phyloP scores from a whole-genome alignment of 2,888 invertebrate genomes.

The Pollenia labialis region DNA sequence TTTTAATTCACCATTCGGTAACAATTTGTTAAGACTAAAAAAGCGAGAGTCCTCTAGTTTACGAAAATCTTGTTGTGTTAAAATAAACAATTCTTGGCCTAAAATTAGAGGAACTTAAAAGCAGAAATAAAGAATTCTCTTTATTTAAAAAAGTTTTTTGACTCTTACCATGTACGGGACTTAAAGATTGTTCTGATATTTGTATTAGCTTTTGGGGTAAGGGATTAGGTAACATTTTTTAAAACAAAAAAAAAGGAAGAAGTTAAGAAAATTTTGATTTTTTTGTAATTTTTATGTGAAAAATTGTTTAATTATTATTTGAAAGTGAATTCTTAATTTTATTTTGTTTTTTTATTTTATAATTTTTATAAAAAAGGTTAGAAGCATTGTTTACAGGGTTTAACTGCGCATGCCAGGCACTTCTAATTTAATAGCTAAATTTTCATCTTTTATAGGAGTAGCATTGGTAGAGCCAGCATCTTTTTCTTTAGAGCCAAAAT shows the following conservation, averaged over 20 bases:
- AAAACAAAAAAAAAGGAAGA: not conserved
- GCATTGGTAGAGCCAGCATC: slow-evolving; percentile 72
- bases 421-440: slow-evolving; percentile 73
- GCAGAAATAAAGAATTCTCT: not conserved
- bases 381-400: not conserved
- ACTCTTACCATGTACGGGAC: slow-evolving; percentile 77
- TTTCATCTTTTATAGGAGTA: slow-evolving; percentile 79
- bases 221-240: slow-evolving; percentile 68
- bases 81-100: slow-evolving; percentile 78
- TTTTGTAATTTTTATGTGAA: slow-evolving; percentile 27
- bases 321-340: slow-evolving; percentile 1
- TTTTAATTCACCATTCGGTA: slow-evolving; percentile 72
- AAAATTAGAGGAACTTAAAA: slow-evolving; percentile 78
- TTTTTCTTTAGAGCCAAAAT: slow-evolving; percentile 85
- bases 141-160: not conserved
- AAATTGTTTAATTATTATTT: slow-evolving; percentile 2
- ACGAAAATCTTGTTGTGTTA: slow-evolving; percentile 81
- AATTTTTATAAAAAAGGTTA: not conserved
- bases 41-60: slow-evolving; percentile 79
- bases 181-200: slow-evolving; percentile 78
- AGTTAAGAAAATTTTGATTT: slow-evolving; percentile 15
- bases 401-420: slow-evolving; percentile 53
- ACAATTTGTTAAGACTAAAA: slow-evolving; percentile 76
- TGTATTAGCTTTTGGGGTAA: slow-evolving; percentile 76
- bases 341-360: too few species aligned